phyloP scores from a whole-genome alignment of 2,113 vertebrate species.

The Perognathus longimembris region DNA sequence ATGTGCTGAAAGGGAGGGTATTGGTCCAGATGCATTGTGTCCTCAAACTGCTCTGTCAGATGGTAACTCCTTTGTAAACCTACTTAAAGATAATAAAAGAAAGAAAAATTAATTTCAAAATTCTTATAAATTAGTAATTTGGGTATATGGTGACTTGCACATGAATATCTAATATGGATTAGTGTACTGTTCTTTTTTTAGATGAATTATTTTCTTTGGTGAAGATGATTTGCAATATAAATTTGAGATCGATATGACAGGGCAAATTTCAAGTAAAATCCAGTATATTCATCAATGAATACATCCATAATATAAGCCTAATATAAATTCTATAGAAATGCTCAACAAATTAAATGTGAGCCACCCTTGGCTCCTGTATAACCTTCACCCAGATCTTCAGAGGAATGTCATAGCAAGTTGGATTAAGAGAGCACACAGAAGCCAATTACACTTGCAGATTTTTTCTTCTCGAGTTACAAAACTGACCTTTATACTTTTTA shows the following conservation, averaged over 20 bases:
- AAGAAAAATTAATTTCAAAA: neutral
- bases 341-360: neutral
- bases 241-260: neutral
- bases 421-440: neutral
- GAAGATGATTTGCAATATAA: neutral
- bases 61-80: too few relatives aligned
- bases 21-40: too few relatives aligned
- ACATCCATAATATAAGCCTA: neutral
- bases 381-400: neutral
- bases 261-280: neutral
- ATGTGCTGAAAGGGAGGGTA: too few relatives aligned
- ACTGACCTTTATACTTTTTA: neutral
- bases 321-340: neutral
- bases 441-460: accelerated
- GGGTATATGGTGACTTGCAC: neutral
- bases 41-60: too few relatives aligned
- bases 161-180: neutral
- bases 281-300: neutral
- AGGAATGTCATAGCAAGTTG: neutral
- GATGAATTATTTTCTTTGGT: neutral
- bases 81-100: too few relatives aligned
- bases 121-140: neutral
- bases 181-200: neutral
- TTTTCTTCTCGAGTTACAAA: neutral
- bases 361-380: neutral